A percentile compares a stretch with the other conserved stretches of the same genome.
Evolutionary conservation across 2,888 invertebrate species (phyloP).

Genomic region (Tuberolachnus salignus): DNA sequence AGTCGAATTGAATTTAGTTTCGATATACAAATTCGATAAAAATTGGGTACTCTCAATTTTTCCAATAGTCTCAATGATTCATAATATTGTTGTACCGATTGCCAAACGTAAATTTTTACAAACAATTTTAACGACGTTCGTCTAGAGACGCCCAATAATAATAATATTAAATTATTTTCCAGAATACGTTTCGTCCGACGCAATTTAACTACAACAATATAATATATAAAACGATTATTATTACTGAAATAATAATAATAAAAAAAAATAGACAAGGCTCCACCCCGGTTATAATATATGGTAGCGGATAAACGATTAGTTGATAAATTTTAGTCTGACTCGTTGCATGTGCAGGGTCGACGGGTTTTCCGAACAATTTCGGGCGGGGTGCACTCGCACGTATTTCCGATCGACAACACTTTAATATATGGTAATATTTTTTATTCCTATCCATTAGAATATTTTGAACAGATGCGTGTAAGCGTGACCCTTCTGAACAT

Average conservation of each 20-base stretch:
- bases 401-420: constrained; percentile 5
- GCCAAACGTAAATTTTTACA: not conserved
- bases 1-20: too few species aligned
- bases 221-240: not conserved
- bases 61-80: too few species aligned
- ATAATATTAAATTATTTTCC: constrained; percentile 14
- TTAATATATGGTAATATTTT: constrained; percentile 15
- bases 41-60: too few species aligned
- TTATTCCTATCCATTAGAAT: not conserved
- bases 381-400: not conserved
- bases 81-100: not conserved
- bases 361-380: constrained; percentile 16
- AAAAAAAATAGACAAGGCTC: constrained; percentile 5
- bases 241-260: not conserved
- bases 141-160: constrained; percentile 5
- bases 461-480: too few species aligned
- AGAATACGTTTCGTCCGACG: not conserved
- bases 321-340: constrained; percentile 23
- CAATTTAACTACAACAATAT: too few species aligned
- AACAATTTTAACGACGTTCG: not conserved
- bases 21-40: too few species aligned
- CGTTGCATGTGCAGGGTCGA: not conserved
- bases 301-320: constrained; percentile 2
- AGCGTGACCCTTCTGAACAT: not conserved
- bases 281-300: constrained; percentile 11